These are phyloP conservation scores for Caenorhabditis tropicalis DNA, from an alignment of 1,140 invertebrate genomes.

Conservation along the genomic window DNA sequence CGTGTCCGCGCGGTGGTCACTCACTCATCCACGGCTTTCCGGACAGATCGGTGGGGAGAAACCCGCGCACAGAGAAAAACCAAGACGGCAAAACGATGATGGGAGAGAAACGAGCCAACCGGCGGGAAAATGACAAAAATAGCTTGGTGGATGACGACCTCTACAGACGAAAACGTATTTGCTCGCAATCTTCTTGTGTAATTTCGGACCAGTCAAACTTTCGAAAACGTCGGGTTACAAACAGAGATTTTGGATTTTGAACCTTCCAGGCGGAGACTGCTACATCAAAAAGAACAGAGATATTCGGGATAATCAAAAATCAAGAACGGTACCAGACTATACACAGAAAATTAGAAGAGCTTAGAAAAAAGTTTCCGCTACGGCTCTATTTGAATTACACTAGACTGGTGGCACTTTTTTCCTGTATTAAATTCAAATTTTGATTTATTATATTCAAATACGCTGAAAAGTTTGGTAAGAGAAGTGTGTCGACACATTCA, in stretches of 20 bases:
- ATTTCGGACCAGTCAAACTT: conserved; percentile 23
- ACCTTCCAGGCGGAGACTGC: too few relatives aligned
- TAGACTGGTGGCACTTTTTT: too few relatives aligned
- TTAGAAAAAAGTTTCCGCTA: too few relatives aligned
- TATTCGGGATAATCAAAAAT: too few relatives aligned
- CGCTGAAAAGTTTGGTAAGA: background rate
- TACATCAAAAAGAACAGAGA: too few relatives aligned
- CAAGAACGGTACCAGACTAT: too few relatives aligned
- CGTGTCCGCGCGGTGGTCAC: background rate
- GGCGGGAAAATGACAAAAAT: conserved; percentile 4
- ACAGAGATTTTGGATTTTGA: background rate
- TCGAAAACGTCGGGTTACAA: background rate
- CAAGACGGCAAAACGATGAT: background rate
- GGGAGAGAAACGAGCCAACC: background rate
- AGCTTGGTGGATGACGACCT: conserved; percentile 11
- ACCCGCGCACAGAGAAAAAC: conserved; percentile 29
- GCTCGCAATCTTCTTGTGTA: conserved; percentile 2
- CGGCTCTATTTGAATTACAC: too few relatives aligned
- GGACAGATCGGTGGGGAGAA: conserved; percentile 25
- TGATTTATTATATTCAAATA: too few relatives aligned
- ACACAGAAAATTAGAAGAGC: too few relatives aligned
- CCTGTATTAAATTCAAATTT: too few relatives aligned
- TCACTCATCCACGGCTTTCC: conserved; percentile 20
- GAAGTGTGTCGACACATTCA: background rate
- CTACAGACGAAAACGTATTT: conserved; percentile 15